Conservation (phyloP, 2,888 invertebrate species). For the Folsomia manolachei region DNA sequence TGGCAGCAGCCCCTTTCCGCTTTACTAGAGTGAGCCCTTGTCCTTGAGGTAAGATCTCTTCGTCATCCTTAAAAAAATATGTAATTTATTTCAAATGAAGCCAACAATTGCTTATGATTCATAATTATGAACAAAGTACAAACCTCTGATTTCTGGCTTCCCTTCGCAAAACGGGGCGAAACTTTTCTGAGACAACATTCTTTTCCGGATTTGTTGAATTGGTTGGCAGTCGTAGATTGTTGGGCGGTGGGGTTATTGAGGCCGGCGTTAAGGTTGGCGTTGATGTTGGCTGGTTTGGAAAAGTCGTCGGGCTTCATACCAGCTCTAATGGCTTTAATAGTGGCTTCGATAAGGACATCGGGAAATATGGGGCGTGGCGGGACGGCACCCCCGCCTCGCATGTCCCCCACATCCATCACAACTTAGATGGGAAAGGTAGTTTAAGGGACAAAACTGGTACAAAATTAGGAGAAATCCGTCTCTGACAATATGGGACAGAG, state of each 20-base stretch:
- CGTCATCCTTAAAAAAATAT: background rate
- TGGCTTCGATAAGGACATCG: slow-evolving; percentile 40
- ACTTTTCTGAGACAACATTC: background rate
- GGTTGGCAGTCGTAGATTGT: background rate
- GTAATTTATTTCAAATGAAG: background rate
- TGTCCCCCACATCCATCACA: too few relatives aligned
- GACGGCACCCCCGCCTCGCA: slow-evolving; percentile 24
- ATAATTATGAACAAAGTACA: too few relatives aligned
- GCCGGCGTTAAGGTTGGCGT: background rate
- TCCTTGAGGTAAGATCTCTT: slow-evolving; percentile 27
- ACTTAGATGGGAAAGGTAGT: too few relatives aligned
- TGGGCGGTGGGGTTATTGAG: background rate
- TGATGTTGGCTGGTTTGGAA: slow-evolving; percentile 16
- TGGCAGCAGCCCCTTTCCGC: too few relatives aligned
- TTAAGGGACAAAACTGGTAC: background rate
- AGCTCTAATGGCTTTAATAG: slow-evolving; percentile 40
- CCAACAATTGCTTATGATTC: too few relatives aligned
- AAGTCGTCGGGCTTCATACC: slow-evolving; percentile 41
- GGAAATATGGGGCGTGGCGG: slow-evolving; percentile 43
- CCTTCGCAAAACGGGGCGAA: background rate
- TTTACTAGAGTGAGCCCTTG: slow-evolving; percentile 19
- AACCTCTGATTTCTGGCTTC: too few relatives aligned
- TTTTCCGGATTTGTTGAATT: background rate
- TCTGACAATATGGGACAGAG: too few relatives aligned
- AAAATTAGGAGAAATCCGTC: background rate